These are phyloP conservation scores for Acanthopleura granulata DNA, from an alignment of 2,888 invertebrate genomes.

Conservation along the genomic window DNA sequence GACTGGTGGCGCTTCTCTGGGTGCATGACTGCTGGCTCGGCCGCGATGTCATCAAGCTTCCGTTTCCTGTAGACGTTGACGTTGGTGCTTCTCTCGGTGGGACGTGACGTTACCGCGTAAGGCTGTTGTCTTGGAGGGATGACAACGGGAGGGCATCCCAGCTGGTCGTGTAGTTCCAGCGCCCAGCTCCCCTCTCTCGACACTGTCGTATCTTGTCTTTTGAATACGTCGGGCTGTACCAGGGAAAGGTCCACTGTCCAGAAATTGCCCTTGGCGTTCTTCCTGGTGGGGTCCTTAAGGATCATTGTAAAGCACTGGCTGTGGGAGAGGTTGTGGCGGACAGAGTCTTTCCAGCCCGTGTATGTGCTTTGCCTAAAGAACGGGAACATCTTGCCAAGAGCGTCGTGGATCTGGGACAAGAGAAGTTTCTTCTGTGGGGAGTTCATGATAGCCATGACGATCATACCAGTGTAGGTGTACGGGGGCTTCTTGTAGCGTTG, in stretches of 20 bases:
- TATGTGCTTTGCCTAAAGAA: conserved; percentile 43
- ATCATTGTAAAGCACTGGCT: conserved; percentile 24
- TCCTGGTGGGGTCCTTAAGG: neutral
- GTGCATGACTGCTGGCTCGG: neutral
- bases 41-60: neutral
- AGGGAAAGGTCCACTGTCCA: conserved; percentile 46
- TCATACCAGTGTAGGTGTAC: conserved; percentile 50
- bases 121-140: neutral
- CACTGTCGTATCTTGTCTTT: conserved; percentile 36
- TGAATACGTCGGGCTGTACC: conserved; percentile 36
- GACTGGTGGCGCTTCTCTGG: neutral
- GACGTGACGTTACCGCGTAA: neutral
- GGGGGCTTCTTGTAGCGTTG: conserved; percentile 53
- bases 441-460: conserved; percentile 42
- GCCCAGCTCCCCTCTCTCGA: conserved; percentile 31
- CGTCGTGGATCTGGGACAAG: conserved; percentile 36
- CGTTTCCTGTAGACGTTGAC: neutral
- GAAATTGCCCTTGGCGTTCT: conserved; percentile 17
- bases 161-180: conserved; percentile 38
- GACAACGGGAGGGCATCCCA: conserved; percentile 32
- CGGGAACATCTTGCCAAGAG: conserved; percentile 40
- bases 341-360: conserved; percentile 27
- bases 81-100: neutral
- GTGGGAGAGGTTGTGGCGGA: conserved; percentile 29
- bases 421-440: conserved; percentile 40